These are phyloP conservation scores for Moxostoma hubbsi DNA, from an alignment of 2,797 vertebrate genomes.

Conservation along the genomic window DNA sequence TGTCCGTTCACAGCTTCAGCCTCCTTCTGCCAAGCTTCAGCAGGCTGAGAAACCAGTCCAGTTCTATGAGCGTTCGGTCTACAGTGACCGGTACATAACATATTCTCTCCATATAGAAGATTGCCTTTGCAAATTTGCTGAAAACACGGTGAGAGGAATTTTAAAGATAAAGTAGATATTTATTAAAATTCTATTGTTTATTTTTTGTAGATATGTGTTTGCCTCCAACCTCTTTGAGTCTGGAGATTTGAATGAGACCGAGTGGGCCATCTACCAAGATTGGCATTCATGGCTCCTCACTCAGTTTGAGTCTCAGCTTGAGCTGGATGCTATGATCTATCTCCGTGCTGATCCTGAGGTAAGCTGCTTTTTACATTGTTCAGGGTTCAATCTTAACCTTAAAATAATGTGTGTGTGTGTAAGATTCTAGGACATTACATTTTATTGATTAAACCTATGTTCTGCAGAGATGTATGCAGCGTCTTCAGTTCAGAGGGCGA, in stretches of 20 bases:
- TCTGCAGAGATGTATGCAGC: slow-evolving; percentile 84
- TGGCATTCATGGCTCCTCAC: slow-evolving; percentile 84
- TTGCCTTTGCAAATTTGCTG: background rate
- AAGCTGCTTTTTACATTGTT: background rate
- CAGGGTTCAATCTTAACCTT: background rate
- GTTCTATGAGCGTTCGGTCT: slow-evolving; percentile 86
- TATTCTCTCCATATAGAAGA: background rate
- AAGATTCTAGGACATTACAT: background rate
- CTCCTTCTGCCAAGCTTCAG: slow-evolving; percentile 76
- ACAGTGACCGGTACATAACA: slow-evolving; percentile 82
- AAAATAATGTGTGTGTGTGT: background rate
- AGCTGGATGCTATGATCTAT: slow-evolving; percentile 85
- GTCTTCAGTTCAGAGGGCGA: slow-evolving; percentile 77
- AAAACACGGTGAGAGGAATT: background rate
- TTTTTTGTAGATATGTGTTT: slow-evolving; percentile 80
- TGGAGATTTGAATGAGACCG: slow-evolving; percentile 80
- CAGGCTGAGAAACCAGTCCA: slow-evolving; percentile 86
- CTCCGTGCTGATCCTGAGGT: slow-evolving; percentile 83
- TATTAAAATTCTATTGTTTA: background rate
- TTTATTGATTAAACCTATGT: slow-evolving; percentile 2
- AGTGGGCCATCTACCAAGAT: slow-evolving; percentile 86
- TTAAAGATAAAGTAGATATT: background rate
- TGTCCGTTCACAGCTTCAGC: slow-evolving; percentile 81
- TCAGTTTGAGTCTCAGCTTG: slow-evolving; percentile 77
- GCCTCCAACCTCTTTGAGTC: slow-evolving; percentile 83